Evolutionary conservation across 2,888 invertebrate species (phyloP).

Genomic region (Epinotia nisella): DNA sequence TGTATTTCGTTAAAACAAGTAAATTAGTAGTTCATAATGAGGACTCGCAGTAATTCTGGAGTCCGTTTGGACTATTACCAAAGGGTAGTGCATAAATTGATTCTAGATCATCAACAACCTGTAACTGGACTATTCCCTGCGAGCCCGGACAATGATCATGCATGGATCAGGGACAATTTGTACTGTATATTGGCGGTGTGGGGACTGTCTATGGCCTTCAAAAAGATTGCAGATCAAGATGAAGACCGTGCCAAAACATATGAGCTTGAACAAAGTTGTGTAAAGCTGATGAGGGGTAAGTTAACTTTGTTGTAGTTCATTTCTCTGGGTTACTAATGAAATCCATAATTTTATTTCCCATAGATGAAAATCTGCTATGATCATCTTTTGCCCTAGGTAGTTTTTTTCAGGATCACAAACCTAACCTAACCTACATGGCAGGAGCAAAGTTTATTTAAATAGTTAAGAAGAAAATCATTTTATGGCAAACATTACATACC

Average conservation of each 20-base stretch:
- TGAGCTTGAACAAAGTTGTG: conserved; percentile 97
- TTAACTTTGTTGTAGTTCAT: not conserved
- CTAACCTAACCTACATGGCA: too few species aligned
- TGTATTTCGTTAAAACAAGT: conserved; percentile 8
- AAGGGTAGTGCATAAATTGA: conserved; percentile 95
- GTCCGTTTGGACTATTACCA: conserved; percentile 98
- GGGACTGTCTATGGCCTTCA: conserved; percentile 99
- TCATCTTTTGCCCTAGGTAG: not conserved
- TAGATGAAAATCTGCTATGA: not conserved
- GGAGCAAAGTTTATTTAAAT: too few species aligned
- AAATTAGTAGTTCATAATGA: conserved; percentile 81
- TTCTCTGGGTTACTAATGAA: not conserved
- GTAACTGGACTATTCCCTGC: conserved; percentile 98
- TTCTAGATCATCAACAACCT: conserved; percentile 97
- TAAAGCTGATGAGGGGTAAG: conserved; percentile 91
- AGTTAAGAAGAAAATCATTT: too few species aligned
- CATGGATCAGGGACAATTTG: conserved; percentile 99
- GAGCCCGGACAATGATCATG: conserved; percentile 93
- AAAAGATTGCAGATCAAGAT: conserved; percentile 99
- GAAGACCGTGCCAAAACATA: conserved; percentile 99
- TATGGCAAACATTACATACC: too few species aligned
- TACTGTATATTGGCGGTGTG: conserved; percentile 99
- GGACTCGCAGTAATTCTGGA: conserved; percentile 95
- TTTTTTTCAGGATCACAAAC: too few species aligned
- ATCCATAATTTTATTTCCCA: not conserved